phyloP scores from a whole-genome alignment of 2,797 vertebrate species.

The Xenopus petersii region DNA sequence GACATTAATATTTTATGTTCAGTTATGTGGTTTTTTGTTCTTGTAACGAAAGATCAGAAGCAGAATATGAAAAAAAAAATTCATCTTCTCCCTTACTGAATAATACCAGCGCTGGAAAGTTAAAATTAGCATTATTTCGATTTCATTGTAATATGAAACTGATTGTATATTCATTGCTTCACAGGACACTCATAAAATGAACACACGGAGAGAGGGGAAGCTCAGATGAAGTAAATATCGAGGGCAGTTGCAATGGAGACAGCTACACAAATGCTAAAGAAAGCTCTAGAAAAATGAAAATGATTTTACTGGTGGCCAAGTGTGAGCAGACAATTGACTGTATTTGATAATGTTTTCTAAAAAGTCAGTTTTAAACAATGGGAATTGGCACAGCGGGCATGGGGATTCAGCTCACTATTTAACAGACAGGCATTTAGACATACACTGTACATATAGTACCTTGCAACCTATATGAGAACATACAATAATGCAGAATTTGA shows the following conservation, averaged over 20 bases:
- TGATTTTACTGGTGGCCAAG: too few relatives aligned
- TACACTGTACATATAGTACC: too few relatives aligned
- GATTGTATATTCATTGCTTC: constrained; percentile 44
- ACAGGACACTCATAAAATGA: constrained; percentile 39
- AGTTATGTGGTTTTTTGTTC: constrained; percentile 40
- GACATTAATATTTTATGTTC: constrained; percentile 49
- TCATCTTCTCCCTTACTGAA: constrained; percentile 32
- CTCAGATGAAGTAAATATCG: constrained; percentile 22
- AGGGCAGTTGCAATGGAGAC: background rate
- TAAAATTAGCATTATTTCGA: constrained; percentile 37
- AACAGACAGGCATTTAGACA: too few relatives aligned
- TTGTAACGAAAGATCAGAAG: constrained; percentile 43
- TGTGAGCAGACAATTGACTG: too few relatives aligned
- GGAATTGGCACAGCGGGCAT: too few relatives aligned
- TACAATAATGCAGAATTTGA: too few relatives aligned
- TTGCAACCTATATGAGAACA: too few relatives aligned
- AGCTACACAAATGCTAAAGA: background rate
- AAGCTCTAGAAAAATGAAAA: background rate
- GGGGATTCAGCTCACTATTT: too few relatives aligned
- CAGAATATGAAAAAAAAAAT: constrained; percentile 36
- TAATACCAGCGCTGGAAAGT: constrained; percentile 12
- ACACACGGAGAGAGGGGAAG: constrained; percentile 21
- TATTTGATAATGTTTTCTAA: too few relatives aligned
- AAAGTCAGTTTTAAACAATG: too few relatives aligned
- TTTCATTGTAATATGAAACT: constrained; percentile 36